Evolutionary conservation across 2,113 vertebrate species (phyloP), one percentile per base, ranked within the genome.

Genomic region (Neogale vison): DNA sequence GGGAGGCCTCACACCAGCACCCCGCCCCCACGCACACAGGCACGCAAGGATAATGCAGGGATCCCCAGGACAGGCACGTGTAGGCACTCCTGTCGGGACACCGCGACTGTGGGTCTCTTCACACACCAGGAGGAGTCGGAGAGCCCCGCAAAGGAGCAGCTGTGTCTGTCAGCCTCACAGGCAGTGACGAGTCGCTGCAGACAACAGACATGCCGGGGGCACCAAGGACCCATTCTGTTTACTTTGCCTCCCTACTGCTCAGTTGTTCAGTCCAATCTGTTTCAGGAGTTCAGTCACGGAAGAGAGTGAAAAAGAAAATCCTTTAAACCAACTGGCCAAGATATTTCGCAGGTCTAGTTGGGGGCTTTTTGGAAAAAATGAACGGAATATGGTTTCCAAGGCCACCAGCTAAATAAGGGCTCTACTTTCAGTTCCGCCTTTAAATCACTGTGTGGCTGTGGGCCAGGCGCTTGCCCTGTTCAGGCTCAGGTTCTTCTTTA

Each of bases 101-200:
- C 21, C 29, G 79, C 4, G 20, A 77, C 57, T 90, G 80, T 83
- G 77, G 82, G 77, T 83, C 86, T 97, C 96, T 87, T 93, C 72
- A 59, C 91, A 14, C 97, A 96, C 86, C 97, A 98, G 92, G 95
- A 97, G 93, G 96, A 98, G 96, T 96, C 97, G 98, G 98, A 98
- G 98, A 79, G 50, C 86, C 63, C 94, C 61, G 69, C 10, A 26
- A 98, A 97, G 97, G 69, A 95, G 97, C 47, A n/a, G 96, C 97
- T 97, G 96, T 95, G 96, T 97, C 90, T 98, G 97, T 95, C 97
- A 96, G 97, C 90, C 94, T 97, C 82, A 63, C 95, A 97, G 98
- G 88, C 94, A 93, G 95, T 63, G 95, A 97, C 0, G 45, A 11
- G 8, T 90, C 29, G 72, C 96, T 96, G 94, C 79, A 89, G 98